phyloP scores from a whole-genome alignment of 2,113 vertebrate species.

The Chaetura pelagica region DNA sequence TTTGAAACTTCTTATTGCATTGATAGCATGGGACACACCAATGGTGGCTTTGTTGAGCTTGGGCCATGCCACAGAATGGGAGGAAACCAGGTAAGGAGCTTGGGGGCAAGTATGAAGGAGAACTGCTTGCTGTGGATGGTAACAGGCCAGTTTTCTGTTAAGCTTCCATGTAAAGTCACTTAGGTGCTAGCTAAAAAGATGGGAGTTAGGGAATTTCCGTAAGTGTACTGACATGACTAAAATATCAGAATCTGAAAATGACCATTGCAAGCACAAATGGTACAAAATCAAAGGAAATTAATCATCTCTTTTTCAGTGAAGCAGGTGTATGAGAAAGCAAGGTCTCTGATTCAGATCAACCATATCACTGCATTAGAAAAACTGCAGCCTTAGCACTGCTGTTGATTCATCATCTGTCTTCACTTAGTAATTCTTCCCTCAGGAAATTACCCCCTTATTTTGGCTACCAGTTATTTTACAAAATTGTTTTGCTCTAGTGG shows the following conservation, averaged over 20 bases:
- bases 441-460: not conserved
- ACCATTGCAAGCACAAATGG: not conserved
- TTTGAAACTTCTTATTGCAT: constrained; percentile 94
- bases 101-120: not conserved
- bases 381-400: not conserved
- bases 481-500: not conserved
- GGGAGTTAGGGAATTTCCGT: not conserved
- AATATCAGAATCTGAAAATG: not conserved
- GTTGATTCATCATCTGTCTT: not conserved
- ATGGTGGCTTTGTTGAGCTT: constrained; percentile 90
- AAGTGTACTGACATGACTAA: not conserved
- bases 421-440: not conserved
- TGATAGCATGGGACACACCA: constrained; percentile 97
- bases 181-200: not conserved
- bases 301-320: not conserved
- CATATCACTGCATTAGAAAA: not conserved
- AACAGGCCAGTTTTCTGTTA: not conserved
- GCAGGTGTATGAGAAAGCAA: not conserved
- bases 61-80: constrained; percentile 98
- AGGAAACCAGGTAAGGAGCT: constrained; percentile 91
- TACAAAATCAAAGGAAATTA: not conserved
- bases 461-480: not conserved
- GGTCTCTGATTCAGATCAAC: not conserved
- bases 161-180: not conserved
- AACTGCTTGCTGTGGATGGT: not conserved